phyloP scores from a whole-genome alignment of 1,140 invertebrate species.

The Tetramorium simillimum region DNA sequence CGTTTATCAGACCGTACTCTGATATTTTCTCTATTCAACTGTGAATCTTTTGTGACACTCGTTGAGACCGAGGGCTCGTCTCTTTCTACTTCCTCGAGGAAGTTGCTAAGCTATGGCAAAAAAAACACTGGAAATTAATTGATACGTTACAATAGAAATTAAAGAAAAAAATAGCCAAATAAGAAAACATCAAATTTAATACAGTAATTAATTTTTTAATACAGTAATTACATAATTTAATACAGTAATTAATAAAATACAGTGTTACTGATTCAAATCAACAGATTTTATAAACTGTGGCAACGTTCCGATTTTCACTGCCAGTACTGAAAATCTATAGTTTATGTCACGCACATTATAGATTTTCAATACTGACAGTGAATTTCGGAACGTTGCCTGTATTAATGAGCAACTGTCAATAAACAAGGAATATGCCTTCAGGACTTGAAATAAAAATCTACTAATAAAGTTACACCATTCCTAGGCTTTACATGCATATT shows the following conservation, averaged over 20 bases:
- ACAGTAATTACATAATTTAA: no score
- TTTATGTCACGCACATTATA: no score
- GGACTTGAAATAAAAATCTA: not conserved
- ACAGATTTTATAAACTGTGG: not conserved
- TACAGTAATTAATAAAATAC: no score
- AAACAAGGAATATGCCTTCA: not conserved
- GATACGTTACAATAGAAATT: not conserved
- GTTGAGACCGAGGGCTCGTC: not conserved
- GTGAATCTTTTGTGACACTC: no score
- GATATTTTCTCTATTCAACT: not conserved
- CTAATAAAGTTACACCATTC: constrained; percentile 19
- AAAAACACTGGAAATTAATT: no score
- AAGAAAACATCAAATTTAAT: not conserved
- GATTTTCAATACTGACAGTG: no score
- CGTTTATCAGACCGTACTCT: not conserved
- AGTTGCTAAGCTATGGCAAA: not conserved
- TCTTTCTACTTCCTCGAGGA: not conserved
- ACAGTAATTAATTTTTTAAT: no score
- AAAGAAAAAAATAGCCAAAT: not conserved
- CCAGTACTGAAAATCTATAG: no score
- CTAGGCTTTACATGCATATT: not conserved
- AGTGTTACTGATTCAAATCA: not conserved
- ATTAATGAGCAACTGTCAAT: not conserved
- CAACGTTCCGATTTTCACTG: no score
- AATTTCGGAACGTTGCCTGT: not conserved